A percentile compares a stretch with the other conserved stretches of the same genome.
phyloP scores from a whole-genome alignment of 2,113 vertebrate genomes.

The Cyprinodon tularosa region DNA sequence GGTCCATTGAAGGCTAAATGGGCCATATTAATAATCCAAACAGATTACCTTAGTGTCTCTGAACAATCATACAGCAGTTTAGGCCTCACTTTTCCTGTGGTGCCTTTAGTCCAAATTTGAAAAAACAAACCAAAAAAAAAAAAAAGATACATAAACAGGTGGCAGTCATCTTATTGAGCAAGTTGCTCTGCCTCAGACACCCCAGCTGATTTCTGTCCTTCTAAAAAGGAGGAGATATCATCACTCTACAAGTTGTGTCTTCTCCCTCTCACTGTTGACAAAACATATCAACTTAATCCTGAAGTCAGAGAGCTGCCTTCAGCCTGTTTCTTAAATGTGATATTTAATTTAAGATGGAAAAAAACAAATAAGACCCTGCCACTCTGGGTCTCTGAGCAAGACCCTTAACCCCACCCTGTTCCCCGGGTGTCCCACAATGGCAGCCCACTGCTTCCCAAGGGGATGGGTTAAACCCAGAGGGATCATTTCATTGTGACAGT shows the following conservation, averaged over 20 bases:
- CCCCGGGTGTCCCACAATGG: no score
- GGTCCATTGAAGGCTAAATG: slow-evolving; percentile 9
- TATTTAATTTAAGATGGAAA: slow-evolving; percentile 10
- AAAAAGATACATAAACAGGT: background rate
- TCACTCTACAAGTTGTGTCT: slow-evolving; percentile 2
- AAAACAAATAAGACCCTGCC: background rate
- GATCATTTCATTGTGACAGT: no score
- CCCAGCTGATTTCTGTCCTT: slow-evolving; percentile 15
- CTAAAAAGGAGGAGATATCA: slow-evolving; percentile 25
- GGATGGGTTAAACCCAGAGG: no score
- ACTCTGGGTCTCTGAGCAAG: no score
- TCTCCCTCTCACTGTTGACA: slow-evolving; percentile 33
- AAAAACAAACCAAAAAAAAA: background rate
- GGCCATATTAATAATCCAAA: slow-evolving; percentile 9
- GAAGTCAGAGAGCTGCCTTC: slow-evolving; percentile 37
- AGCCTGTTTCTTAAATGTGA: slow-evolving; percentile 29
- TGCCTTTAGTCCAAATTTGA: slow-evolving; percentile 4
- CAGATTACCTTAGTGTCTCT: background rate
- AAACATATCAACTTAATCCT: slow-evolving; percentile 30
- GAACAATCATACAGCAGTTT: background rate
- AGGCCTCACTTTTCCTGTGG: background rate
- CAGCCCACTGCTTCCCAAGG: no score
- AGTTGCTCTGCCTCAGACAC: background rate
- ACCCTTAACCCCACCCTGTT: no score
- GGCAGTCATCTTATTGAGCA: background rate